A percentile compares a stretch with the other conserved stretches of the same genome.
Evolutionary conservation across 1,140 invertebrate genomes (phyloP).

Genomic region (Nebria ingens): DNA sequence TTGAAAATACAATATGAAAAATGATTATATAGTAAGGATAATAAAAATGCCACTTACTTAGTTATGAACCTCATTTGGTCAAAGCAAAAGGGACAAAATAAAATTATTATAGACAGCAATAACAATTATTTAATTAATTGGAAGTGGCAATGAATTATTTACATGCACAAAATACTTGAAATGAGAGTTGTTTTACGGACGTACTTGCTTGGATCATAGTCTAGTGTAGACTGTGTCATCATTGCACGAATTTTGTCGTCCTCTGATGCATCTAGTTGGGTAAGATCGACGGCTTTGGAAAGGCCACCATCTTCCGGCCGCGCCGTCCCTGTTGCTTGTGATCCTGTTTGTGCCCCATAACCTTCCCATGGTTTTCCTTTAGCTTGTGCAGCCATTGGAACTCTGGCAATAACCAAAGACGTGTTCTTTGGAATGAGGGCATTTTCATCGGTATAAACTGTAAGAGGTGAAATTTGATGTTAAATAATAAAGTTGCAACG

Average conservation of each 20-base stretch:
- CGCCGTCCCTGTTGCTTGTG: conserved; percentile 30
- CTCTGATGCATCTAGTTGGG: conserved; percentile 83
- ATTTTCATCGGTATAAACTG: conserved; percentile 85
- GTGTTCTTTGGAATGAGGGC: conserved; percentile 93
- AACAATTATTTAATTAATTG: neutral
- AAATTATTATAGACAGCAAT: conserved; percentile 8
- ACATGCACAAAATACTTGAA: neutral
- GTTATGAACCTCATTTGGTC: conserved; percentile 17
- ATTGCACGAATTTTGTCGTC: conserved; percentile 96
- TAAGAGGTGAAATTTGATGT: too few species aligned
- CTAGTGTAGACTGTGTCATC: conserved; percentile 91
- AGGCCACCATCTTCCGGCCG: conserved; percentile 42
- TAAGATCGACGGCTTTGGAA: conserved; percentile 65
- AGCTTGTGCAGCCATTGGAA: conserved; percentile 69
- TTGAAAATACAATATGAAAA: too few species aligned
- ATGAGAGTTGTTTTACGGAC: conserved; percentile 26
- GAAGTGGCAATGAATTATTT: conserved; percentile 3
- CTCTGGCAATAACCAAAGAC: conserved; percentile 86
- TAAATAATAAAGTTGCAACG: conserved; percentile 21
- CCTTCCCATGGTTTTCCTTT: conserved; percentile 58
- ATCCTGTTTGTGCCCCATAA: conserved; percentile 31
- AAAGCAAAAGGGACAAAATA: conserved; percentile 11
- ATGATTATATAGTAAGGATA: neutral
- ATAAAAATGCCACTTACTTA: conserved; percentile 17
- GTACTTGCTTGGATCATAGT: conserved; percentile 95